Evolutionary conservation across 2,888 invertebrate genomes (phyloP).

Genomic region (Cacoxenus indagator): DNA sequence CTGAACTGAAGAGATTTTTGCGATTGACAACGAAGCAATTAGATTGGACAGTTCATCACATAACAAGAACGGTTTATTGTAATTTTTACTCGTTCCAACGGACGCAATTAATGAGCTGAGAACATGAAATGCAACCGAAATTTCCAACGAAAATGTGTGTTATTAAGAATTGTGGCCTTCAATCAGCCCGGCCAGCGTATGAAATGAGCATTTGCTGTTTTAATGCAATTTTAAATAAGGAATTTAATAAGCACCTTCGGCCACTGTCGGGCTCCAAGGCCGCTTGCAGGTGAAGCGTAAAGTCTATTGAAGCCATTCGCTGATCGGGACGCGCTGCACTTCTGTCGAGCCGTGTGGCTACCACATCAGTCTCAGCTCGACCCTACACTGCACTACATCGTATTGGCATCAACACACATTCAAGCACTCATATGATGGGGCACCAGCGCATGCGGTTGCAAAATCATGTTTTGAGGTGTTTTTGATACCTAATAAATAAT

Average conservation of each 20-base stretch:
- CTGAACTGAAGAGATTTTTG: too few species aligned
- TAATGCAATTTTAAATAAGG: slow-evolving; percentile 64
- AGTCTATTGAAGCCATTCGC: not conserved
- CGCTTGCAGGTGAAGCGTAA: not conserved
- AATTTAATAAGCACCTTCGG: slow-evolving; percentile 60
- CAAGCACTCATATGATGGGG: not conserved
- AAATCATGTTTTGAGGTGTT: slow-evolving; percentile 65
- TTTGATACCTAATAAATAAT: slow-evolving; percentile 64
- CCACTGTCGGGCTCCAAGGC: not conserved
- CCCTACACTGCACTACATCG: not conserved
- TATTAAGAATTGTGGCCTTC: not conserved
- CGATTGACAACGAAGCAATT: too few species aligned
- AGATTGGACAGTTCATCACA: too few species aligned
- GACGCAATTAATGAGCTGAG: not conserved
- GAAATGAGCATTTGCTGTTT: slow-evolving; percentile 49
- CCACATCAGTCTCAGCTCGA: not conserved
- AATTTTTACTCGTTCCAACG: slow-evolving; percentile 1
- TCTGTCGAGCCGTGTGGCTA: not conserved
- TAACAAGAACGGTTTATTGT: too few species aligned
- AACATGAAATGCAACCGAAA: not conserved
- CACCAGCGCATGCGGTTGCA: slow-evolving; percentile 49
- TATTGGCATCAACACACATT: not conserved
- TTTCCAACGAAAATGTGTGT: not conserved
- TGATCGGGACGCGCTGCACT: not conserved
- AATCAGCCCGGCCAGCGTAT: not conserved